Evolutionary conservation across 2,797 vertebrate genomes (phyloP), one percentile per base, ranked within the genome.

Genomic region (Onychomys leucogaster): DNA sequence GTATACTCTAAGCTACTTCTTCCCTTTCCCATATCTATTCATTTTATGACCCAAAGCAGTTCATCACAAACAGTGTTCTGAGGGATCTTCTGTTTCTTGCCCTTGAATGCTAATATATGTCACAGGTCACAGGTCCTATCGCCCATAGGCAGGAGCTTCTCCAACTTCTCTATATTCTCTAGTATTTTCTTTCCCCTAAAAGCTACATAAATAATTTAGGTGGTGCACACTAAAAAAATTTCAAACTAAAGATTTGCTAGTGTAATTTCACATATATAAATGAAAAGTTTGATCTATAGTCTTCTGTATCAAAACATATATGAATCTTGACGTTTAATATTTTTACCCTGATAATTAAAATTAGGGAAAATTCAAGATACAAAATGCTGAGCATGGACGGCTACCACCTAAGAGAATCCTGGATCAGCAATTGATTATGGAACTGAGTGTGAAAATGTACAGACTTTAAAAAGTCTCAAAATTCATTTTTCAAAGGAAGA

Each of bases 61-160:
- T 57, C 17, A 37, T 23, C 17, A 43, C 49, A 2, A 1, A 52
- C 5, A 29, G 0, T 21, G 7, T 77, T 55, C 89, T 41, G 37
- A 57, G 61, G 5, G 27, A 5, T 10, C 8, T 12, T 19, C 3
- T 57, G 12, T 14, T 16, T 92, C 6, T 2, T 37, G 76, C 59
- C 41, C 71, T 19, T 75, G 77, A 32, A 5, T 32, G n/a, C 25
- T 10, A 3, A 3, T 4, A 0, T 4, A 2, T 5, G 23, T 23
- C 9, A 32, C 63, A 82, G 83, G 14, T 8, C 5, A 5, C 14
- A 2, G 4, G 0, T 27, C 14, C 49, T 34, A 0, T 9, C n/a
- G 2, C 8, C 4, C 1, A 0, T 0, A 46, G 29, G 25, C n/a
- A 6, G 0, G 4, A n/a, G 37, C 37, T 32, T 41, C 75, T 82